Conservation (phyloP, 1,140 invertebrate genomes). For the Sinonovacula constricta region DNA sequence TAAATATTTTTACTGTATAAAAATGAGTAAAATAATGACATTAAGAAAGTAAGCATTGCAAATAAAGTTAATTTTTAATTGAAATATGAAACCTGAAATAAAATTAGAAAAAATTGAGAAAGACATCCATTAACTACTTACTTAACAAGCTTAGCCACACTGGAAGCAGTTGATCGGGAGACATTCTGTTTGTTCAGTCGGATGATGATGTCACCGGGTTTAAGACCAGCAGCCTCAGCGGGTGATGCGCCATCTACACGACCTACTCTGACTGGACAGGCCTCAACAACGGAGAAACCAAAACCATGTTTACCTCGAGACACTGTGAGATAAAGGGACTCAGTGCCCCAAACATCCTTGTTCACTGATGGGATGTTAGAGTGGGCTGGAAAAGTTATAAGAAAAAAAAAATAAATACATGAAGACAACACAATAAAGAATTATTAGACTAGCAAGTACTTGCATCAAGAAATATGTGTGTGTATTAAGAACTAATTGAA, state of each 20-base stretch:
- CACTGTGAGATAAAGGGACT: conserved; percentile 62
- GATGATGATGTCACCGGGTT: conserved; percentile 94
- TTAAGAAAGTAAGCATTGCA: not conserved
- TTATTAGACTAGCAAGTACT: too few relatives aligned
- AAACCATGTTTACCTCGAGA: conserved; percentile 81
- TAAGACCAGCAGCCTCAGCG: conserved; percentile 92
- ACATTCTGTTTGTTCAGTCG: conserved; percentile 91
- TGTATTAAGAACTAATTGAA: too few relatives aligned
- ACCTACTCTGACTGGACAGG: conserved; percentile 91
- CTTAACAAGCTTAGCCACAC: conserved; percentile 77
- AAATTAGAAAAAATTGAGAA: not conserved
- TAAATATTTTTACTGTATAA: too few relatives aligned
- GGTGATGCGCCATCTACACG: conserved; percentile 92
- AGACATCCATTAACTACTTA: conserved; percentile 58
- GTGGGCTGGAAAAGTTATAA: conserved; percentile 65
- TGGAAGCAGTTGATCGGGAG: conserved; percentile 75
- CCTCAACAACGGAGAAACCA: conserved; percentile 95
- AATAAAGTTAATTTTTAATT: not conserved
- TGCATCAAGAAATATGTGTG: too few relatives aligned
- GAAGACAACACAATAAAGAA: too few relatives aligned
- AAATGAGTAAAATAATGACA: not conserved
- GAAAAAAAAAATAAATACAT: too few relatives aligned
- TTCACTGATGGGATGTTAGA: conserved; percentile 68
- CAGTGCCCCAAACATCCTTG: conserved; percentile 71
- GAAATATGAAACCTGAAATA: not conserved